Conservation (phyloP, 1,140 invertebrate species). For the Hyles euphorbiae region DNA sequence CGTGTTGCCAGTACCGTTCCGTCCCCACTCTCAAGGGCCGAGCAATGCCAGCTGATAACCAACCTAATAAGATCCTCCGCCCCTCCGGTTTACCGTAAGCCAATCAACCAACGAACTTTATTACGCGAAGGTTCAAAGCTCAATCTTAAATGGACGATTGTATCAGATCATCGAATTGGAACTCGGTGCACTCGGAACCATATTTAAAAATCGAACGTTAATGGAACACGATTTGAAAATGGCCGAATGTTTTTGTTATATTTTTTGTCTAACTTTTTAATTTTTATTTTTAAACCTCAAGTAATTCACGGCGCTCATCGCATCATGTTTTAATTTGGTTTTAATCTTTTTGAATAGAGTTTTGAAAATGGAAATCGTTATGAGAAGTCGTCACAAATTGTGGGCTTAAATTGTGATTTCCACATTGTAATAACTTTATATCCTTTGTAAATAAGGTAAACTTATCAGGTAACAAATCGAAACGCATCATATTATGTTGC, state of each 20-base stretch:
- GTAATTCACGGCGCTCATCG: constrained; percentile 20
- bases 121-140: constrained; percentile 20
- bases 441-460: constrained; percentile 31
- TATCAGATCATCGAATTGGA: constrained; percentile 53
- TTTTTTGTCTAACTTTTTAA: constrained; percentile 21
- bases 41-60: constrained; percentile 27
- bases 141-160: constrained; percentile 37
- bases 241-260: constrained; percentile 32
- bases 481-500: constrained; percentile 37
- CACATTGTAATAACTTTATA: constrained; percentile 33
- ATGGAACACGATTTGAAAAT: constrained; percentile 57
- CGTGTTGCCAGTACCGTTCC: constrained; percentile 52
- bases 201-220: constrained; percentile 63
- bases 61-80: constrained; percentile 32
- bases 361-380: constrained; percentile 13
- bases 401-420: constrained; percentile 9
- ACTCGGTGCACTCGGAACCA: constrained; percentile 65
- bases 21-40: constrained; percentile 62
- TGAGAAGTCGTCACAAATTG: constrained; percentile 14
- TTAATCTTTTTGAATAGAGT: constrained; percentile 20
- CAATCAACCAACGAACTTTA: constrained; percentile 13
- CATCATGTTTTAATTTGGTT: constrained; percentile 31
- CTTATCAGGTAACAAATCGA: constrained; percentile 36
- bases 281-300: constrained; percentile 14
- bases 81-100: constrained; percentile 17